Conservation (phyloP, 2,888 invertebrate genomes). For the Dusona sp. region DNA sequence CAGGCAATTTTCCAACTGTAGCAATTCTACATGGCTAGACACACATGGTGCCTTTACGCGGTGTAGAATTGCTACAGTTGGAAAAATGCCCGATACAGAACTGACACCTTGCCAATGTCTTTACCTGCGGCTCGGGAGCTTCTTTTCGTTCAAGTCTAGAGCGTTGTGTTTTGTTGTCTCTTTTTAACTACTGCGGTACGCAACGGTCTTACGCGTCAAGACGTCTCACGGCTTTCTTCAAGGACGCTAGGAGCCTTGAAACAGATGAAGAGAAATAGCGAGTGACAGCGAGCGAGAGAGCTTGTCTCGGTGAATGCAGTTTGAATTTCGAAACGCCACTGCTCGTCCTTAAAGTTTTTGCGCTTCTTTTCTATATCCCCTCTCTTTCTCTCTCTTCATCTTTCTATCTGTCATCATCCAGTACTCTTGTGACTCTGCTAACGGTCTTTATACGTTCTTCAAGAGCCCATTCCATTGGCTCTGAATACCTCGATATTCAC, state of each 20-base stretch:
- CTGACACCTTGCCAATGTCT: too few relatives aligned
- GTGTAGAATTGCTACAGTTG: too few relatives aligned
- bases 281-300: not conserved
- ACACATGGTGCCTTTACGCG: too few relatives aligned
- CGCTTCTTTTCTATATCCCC: not conserved
- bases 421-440: not conserved
- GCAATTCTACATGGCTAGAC: too few relatives aligned
- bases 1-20: too few relatives aligned
- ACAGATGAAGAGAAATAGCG: not conserved
- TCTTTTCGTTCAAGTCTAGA: too few relatives aligned
- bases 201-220: constrained; percentile 43
- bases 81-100: too few relatives aligned
- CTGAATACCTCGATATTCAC: not conserved
- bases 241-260: constrained; percentile 64
- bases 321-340: constrained; percentile 57
- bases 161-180: too few relatives aligned
- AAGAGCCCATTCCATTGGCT: not conserved
- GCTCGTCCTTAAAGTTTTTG: constrained; percentile 32
- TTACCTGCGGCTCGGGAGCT: too few relatives aligned
- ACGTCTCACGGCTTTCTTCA: constrained; percentile 67
- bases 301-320: constrained; percentile 43
- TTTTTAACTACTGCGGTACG: too few relatives aligned
- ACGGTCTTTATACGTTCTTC: constrained; percentile 10
- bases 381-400: constrained; percentile 19
- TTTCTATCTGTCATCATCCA: constrained; percentile 48